Evolutionary conservation across 2,888 invertebrate genomes (phyloP).

Genomic region (Zaprionus obscuricornis): DNA sequence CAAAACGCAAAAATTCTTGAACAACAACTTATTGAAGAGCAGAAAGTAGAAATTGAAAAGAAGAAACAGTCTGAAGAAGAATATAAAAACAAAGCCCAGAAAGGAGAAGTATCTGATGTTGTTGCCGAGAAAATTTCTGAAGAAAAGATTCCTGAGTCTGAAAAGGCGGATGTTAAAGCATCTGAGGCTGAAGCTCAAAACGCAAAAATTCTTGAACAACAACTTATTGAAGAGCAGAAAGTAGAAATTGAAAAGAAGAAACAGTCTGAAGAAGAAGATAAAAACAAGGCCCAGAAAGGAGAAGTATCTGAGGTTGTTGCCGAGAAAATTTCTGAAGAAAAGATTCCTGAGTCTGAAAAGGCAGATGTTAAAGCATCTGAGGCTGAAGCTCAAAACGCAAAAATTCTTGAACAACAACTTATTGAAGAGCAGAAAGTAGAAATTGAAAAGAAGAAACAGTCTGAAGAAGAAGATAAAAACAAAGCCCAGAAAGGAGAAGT

Average conservation of each 20-base stretch:
- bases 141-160: background rate
- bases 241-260: background rate
- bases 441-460: constrained; percentile 9
- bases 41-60: too few relatives aligned
- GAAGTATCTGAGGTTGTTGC: constrained; percentile 3
- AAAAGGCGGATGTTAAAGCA: background rate
- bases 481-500: constrained; percentile 3
- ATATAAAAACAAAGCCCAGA: background rate
- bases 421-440: constrained; percentile 6
- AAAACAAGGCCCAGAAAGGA: background rate
- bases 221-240: background rate
- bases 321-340: constrained; percentile 13
- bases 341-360: constrained; percentile 4
- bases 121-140: background rate
- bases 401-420: background rate
- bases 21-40: too few relatives aligned
- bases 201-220: background rate
- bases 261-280: background rate
- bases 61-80: constrained; percentile 14
- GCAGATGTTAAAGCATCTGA: background rate
- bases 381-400: constrained; percentile 1
- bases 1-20: too few relatives aligned
- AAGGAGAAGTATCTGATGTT: background rate
- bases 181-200: constrained; percentile 3
- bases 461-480: constrained; percentile 7